These are phyloP conservation scores for Trochalopteron elliotii DNA, from an alignment of 2,113 vertebrate species.

Conservation along the genomic window DNA sequence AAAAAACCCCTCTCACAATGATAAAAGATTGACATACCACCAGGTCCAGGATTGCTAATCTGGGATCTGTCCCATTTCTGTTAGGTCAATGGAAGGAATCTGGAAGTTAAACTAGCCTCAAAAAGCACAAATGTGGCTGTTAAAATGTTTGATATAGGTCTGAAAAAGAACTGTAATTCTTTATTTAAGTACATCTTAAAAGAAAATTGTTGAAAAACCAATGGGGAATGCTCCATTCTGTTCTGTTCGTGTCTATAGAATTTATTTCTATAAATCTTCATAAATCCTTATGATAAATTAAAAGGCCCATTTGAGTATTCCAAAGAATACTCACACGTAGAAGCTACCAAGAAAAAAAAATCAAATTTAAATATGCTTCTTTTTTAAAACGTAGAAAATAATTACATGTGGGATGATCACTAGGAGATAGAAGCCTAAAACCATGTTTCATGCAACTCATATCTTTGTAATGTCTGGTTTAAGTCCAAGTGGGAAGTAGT, in stretches of 20 bases:
- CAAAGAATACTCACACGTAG: background rate
- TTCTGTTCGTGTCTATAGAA: background rate
- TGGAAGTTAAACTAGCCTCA: background rate
- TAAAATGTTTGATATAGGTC: background rate
- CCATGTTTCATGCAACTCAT: background rate
- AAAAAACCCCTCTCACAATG: background rate
- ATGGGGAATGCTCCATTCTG: background rate
- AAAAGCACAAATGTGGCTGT: background rate
- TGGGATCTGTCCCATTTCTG: slow-evolving; percentile 22
- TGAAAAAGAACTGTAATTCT: background rate
- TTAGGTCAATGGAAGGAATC: background rate
- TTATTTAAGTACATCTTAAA: background rate
- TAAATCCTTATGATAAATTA: background rate
- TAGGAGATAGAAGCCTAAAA: background rate
- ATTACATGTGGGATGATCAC: background rate
- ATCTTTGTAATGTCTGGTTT: background rate
- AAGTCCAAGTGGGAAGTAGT: background rate
- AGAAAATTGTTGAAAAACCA: slow-evolving; percentile 7
- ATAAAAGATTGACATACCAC: background rate
- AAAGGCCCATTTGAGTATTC: background rate
- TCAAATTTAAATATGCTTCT: background rate
- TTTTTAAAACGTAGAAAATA: background rate
- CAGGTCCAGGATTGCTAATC: background rate
- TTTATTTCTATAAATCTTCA: slow-evolving; percentile 26
- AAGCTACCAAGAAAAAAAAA: background rate